phyloP scores from a whole-genome alignment of 2,888 invertebrate genomes.

The Tinea trinotella region DNA sequence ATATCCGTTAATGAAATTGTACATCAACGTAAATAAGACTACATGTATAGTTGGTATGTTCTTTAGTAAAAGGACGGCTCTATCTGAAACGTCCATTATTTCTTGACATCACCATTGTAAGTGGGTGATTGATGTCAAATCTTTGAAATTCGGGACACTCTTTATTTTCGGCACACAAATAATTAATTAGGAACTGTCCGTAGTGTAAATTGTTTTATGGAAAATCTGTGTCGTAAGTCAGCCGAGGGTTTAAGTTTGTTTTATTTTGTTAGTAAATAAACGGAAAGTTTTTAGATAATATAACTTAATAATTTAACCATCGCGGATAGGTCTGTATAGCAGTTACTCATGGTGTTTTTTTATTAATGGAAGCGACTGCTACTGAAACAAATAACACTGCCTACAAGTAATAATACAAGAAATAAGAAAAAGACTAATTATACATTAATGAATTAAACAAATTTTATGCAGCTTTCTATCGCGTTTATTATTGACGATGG shows the following conservation, averaged over 20 bases:
- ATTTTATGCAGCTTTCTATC: too few species aligned
- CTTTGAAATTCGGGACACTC: conserved; percentile 10
- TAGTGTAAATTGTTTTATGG: background rate
- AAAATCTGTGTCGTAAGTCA: background rate
- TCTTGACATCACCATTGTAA: conserved; percentile 17
- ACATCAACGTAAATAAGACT: background rate
- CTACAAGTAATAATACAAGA: too few species aligned
- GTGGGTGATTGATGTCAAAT: conserved; percentile 6
- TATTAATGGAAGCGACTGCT: too few species aligned
- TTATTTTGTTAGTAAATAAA: background rate
- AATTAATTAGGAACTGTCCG: background rate
- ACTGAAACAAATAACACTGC: too few species aligned
- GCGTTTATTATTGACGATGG: too few species aligned
- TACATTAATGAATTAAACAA: too few species aligned
- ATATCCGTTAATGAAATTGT: too few species aligned
- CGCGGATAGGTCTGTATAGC: too few species aligned
- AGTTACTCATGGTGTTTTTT: too few species aligned
- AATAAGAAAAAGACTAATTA: too few species aligned
- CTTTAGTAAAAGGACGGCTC: background rate
- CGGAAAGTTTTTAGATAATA: background rate
- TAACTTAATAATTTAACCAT: too few species aligned
- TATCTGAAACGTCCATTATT: conserved; percentile 11
- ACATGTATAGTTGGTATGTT: background rate
- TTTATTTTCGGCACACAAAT: background rate
- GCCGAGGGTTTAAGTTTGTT: background rate